Evolutionary conservation across 2,888 invertebrate genomes (phyloP), one percentile per base, ranked within the genome.

Genomic region (Coronaproctus castanopsis): DNA sequence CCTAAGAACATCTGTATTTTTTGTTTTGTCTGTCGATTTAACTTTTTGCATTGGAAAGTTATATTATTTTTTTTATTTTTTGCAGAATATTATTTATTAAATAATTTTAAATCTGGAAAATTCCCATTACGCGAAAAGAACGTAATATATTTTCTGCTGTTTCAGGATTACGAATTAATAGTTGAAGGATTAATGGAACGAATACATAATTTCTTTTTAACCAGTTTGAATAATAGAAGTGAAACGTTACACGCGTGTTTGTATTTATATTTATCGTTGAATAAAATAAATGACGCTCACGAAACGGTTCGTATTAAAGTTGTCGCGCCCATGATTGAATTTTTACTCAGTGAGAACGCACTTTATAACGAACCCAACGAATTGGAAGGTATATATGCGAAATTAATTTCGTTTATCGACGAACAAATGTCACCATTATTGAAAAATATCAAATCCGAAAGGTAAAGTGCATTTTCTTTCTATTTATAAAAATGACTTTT

Each of bases 361-460:
- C 69, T 84, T 62, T 79, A 79, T 67, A 76, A 74, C 65, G 78
- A 78, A 67, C 76, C 77, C 57, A 75, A 79, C 61, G 83, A 83
- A 49, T 72, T 89, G 21, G 73, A 78, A 65, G 82, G 82, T 57
- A 78, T 91, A 64, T 92, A 85, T 69, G 73, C 76, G 22, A 80
- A 79, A 70, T 77, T 88, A 54, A 70, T 89, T 51, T 75, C 78
- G 56, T 80, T 91, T 69, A 75, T 92, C 65, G 80, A 85, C 57
- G 75, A 76, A 24, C 78, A 83, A 66, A 76, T 87, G 68, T 81
- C 71, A 63, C 68, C 71, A 62, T 64, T 75, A 48, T 64, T 73
- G 48, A 68, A 71, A 36, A 36, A 36, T 36, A 36, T 14, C 8
- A 36, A 36, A 14, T 36, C 36, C 5, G 14, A 36, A 5, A 36